Percentiles rank a stretch among this genome's conserved stretches.
Conservation (phyloP, 53 echinoderm and acorn worm genomes). For the Crossaster papposus region DNA sequence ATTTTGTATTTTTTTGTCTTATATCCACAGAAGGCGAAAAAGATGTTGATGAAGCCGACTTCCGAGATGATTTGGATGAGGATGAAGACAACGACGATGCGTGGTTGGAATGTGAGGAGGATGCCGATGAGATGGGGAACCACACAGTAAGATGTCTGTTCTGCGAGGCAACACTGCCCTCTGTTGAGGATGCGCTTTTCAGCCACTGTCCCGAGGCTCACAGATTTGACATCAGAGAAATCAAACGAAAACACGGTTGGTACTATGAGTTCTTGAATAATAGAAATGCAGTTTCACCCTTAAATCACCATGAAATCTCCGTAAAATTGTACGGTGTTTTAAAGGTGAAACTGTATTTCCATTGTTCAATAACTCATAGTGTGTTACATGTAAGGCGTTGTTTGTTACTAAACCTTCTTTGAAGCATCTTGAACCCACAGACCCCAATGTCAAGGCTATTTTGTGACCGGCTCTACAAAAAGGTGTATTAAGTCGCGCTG, state of each 20-base stretch:
- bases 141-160: conserved; percentile 78
- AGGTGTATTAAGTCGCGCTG: too few relatives aligned
- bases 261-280: too few relatives aligned
- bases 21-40: conserved; percentile 30
- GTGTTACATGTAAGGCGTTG: too few relatives aligned
- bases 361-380: too few relatives aligned
- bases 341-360: too few relatives aligned
- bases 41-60: conserved; percentile 19
- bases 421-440: too few relatives aligned
- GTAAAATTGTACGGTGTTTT: too few relatives aligned
- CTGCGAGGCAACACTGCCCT: conserved; percentile 63
- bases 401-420: too few relatives aligned
- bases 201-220: conserved; percentile 72
- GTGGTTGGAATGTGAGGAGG: conserved; percentile 76
- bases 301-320: too few relatives aligned
- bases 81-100: conserved; percentile 79
- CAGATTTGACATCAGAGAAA: conserved; percentile 67
- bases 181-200: conserved; percentile 59
- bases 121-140: conserved; percentile 41
- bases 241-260: conserved; percentile 77
- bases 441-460: too few relatives aligned
- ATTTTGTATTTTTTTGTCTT: not conserved
- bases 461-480: too few relatives aligned
- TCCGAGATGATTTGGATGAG: conserved; percentile 56
- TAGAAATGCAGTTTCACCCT: too few relatives aligned